These are phyloP conservation scores for Thalpophila matura DNA, from an alignment of 2,888 invertebrate species.

Conservation along the genomic window DNA sequence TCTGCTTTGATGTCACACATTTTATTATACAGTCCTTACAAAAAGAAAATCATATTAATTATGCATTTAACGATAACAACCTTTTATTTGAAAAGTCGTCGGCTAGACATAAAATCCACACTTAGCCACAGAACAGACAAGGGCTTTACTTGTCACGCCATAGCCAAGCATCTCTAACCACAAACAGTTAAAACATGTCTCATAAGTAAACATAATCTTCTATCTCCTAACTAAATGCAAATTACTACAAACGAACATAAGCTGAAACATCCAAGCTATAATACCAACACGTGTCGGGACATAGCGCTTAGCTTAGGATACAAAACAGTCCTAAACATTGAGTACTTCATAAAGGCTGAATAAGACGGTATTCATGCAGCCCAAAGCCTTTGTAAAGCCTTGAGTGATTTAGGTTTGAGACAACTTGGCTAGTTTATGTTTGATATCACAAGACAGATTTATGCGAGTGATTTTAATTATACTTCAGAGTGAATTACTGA, in stretches of 20 bases:
- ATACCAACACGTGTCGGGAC: constrained; percentile 35
- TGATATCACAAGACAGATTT: constrained; percentile 19
- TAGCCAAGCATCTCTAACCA: neutral
- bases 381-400: constrained; percentile 36
- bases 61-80: too few species aligned
- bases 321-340: constrained; percentile 35
- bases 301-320: constrained; percentile 34
- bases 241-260: constrained; percentile 38
- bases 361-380: constrained; percentile 32
- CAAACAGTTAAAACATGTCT: constrained; percentile 33
- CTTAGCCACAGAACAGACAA: constrained; percentile 10
- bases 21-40: neutral
- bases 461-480: constrained; percentile 11
- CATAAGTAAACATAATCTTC: constrained; percentile 44
- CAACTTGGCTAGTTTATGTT: constrained; percentile 28
- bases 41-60: too few species aligned
- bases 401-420: constrained; percentile 52
- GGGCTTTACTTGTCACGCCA: constrained; percentile 6
- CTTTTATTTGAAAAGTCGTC: constrained; percentile 16
- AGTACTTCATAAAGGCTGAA: constrained; percentile 51
- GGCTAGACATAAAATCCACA: constrained; percentile 13
- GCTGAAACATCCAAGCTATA: constrained; percentile 32
- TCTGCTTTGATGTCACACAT: neutral
- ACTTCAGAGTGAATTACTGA: constrained; percentile 6
- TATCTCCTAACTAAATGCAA: constrained; percentile 53